Percentiles rank a stretch among this genome's conserved stretches.
Evolutionary conservation across 1,140 invertebrate species (phyloP).

Genomic region (Papilio machaon): DNA sequence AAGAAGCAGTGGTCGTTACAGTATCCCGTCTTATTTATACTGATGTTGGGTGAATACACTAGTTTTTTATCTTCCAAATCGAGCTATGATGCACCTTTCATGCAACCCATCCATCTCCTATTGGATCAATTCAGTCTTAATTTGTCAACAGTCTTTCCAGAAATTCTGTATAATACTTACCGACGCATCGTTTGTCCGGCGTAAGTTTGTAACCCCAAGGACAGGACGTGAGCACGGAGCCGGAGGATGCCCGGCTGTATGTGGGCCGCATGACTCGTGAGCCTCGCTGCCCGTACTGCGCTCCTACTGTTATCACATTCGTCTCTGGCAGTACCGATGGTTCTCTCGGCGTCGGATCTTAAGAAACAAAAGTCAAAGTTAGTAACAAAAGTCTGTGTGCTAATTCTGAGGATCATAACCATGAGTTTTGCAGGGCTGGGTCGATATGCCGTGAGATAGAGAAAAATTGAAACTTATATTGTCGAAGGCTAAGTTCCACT

Average conservation of each 20-base stretch:
- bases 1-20: too few species aligned
- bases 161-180: constrained; percentile 46
- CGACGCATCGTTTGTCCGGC: constrained; percentile 63
- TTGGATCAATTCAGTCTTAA: too few species aligned
- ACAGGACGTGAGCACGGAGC: constrained; percentile 61
- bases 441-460: too few species aligned
- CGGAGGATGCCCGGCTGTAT: constrained; percentile 53
- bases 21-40: too few species aligned
- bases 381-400: not conserved
- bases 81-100: too few species aligned
- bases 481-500: too few species aligned
- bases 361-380: constrained; percentile 12
- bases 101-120: not conserved
- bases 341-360: constrained; percentile 37
- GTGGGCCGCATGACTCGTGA: constrained; percentile 58
- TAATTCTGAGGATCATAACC: too few species aligned
- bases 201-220: constrained; percentile 74
- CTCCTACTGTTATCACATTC: constrained; percentile 71
- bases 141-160: too few species aligned
- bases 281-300: constrained; percentile 69
- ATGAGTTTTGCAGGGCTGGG: too few species aligned
- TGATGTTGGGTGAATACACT: too few species aligned
- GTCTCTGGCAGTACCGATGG: constrained; percentile 47
- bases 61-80: too few species aligned
- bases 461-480: too few species aligned